Evolutionary conservation across 2,888 invertebrate genomes (phyloP).

Genomic region (Nudaria mundana): DNA sequence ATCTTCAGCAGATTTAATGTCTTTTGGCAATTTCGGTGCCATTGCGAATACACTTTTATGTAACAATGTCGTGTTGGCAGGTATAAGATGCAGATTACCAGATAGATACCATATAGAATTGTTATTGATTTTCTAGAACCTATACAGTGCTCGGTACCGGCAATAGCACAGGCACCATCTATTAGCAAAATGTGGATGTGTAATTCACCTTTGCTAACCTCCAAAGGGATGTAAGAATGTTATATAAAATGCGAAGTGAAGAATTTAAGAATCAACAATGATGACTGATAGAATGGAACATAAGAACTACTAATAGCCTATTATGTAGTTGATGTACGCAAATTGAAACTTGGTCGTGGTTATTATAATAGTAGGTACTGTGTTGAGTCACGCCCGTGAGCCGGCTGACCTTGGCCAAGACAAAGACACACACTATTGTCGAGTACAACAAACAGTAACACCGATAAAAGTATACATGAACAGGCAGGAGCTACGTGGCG

Average conservation of each 20-base stretch:
- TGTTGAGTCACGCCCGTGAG: constrained; percentile 39
- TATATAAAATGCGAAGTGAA: background rate
- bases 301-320: constrained; percentile 12
- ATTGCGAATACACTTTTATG: too few species aligned
- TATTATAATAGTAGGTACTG: constrained; percentile 22
- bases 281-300: constrained; percentile 5
- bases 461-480: constrained; percentile 67
- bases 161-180: too few species aligned
- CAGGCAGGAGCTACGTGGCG: constrained; percentile 45
- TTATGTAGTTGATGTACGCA: constrained; percentile 17
- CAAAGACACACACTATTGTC: constrained; percentile 60
- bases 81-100: too few species aligned
- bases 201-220: too few species aligned
- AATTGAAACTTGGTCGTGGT: constrained; percentile 21
- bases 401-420: constrained; percentile 65
- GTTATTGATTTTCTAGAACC: too few species aligned
- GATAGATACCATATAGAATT: too few species aligned
- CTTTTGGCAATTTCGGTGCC: too few species aligned
- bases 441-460: constrained; percentile 53
- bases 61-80: too few species aligned
- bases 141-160: too few species aligned
- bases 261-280: constrained; percentile 3
- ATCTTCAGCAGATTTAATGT: too few species aligned
- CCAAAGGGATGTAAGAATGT: too few species aligned
- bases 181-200: too few species aligned